Evolutionary conservation across 2,888 invertebrate species (phyloP).

Genomic region (Melanostoma scalare): DNA sequence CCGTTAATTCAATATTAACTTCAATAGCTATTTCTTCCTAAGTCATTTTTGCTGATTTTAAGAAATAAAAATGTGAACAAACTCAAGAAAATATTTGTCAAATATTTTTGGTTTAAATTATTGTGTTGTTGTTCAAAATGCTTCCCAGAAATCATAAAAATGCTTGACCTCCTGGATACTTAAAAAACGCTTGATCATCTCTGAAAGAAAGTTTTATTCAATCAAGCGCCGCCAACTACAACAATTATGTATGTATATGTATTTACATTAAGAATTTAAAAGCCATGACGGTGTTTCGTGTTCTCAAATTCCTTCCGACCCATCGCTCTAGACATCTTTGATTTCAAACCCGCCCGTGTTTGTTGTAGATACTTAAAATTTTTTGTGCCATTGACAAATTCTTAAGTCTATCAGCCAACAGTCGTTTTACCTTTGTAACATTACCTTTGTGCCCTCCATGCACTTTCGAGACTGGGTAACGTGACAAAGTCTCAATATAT

Average conservation of each 20-base stretch:
- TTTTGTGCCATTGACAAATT: slow-evolving; percentile 66
- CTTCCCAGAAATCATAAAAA: slow-evolving; percentile 24
- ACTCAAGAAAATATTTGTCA: not conserved
- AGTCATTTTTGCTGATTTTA: too few species aligned
- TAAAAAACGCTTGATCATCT: not conserved
- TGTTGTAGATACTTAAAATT: slow-evolving; percentile 26
- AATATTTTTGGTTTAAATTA: too few species aligned
- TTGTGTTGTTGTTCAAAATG: not conserved
- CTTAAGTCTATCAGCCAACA: slow-evolving; percentile 25
- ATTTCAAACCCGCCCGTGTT: slow-evolving; percentile 54
- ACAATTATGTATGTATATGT: not conserved
- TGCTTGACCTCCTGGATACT: slow-evolving; percentile 14
- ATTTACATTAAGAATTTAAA: slow-evolving; percentile 8
- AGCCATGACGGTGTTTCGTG: slow-evolving; percentile 37
- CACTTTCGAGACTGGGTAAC: slow-evolving; percentile 34
- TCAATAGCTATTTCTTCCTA: too few species aligned
- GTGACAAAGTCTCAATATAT: slow-evolving; percentile 33
- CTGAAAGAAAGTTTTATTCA: not conserved
- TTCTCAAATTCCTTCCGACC: slow-evolving; percentile 53
- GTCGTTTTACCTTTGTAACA: slow-evolving; percentile 53
- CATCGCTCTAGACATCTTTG: slow-evolving; percentile 52
- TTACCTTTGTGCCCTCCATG: slow-evolving; percentile 50
- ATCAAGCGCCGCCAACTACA: slow-evolving; percentile 31
- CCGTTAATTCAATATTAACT: too few species aligned
- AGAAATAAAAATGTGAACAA: not conserved